These are phyloP conservation scores for Hycleus phaleratus DNA, from an alignment of 1,140 invertebrate genomes.

Conservation along the genomic window DNA sequence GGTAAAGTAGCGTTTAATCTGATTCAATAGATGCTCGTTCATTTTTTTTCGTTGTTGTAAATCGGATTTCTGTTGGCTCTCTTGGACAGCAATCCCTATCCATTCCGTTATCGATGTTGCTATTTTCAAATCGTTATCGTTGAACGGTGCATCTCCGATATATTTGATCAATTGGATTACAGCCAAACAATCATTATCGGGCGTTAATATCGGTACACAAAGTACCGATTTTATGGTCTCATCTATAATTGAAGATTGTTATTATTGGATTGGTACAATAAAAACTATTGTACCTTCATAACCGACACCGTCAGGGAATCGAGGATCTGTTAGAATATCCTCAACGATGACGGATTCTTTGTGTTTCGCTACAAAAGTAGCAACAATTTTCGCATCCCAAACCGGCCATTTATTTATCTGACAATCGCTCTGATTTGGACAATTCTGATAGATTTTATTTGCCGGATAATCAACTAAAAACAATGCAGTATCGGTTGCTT, in stretches of 20 bases:
- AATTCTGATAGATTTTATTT: slow-evolving; percentile 44
- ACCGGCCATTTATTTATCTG: slow-evolving; percentile 46
- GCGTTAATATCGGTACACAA: slow-evolving; percentile 47
- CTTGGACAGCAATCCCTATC: slow-evolving; percentile 49
- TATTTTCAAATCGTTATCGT: slow-evolving; percentile 34
- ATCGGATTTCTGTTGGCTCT: slow-evolving; percentile 43
- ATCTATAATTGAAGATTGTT: slow-evolving; percentile 16
- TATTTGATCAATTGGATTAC: slow-evolving; percentile 47
- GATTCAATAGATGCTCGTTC: slow-evolving; percentile 43
- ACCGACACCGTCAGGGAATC: slow-evolving; percentile 45
- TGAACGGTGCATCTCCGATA: slow-evolving; percentile 31
- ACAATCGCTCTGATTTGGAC: slow-evolving; percentile 37
- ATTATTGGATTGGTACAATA: background rate
- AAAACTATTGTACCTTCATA: background rate
- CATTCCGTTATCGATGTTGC: slow-evolving; percentile 45
- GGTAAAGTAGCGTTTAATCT: slow-evolving; percentile 47
- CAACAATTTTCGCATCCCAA: slow-evolving; percentile 43
- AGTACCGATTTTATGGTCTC: slow-evolving; percentile 44
- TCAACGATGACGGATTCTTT: slow-evolving; percentile 46
- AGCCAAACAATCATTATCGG: slow-evolving; percentile 46
- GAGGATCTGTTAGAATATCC: slow-evolving; percentile 43
- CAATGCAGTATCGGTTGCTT: slow-evolving; percentile 45
- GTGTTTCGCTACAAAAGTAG: slow-evolving; percentile 46
- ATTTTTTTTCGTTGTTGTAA: slow-evolving; percentile 45
- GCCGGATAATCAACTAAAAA: slow-evolving; percentile 45